Base-by-base conservation (phyloP, 2,113 vertebrate species). In the Elephas maximus region DNA sequence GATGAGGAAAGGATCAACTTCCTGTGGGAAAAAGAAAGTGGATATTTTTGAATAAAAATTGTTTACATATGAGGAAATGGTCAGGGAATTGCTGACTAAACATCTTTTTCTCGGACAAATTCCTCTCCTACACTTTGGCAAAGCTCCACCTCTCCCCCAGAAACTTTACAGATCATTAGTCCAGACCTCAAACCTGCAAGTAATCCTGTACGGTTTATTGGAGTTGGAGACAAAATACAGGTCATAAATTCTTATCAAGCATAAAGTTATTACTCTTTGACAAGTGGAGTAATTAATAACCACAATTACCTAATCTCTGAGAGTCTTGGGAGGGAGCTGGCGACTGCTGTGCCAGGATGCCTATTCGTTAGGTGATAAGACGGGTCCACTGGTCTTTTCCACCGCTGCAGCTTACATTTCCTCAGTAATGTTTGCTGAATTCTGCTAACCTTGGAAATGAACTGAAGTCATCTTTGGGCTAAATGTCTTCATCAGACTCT, bases 161-260 rank as follows among this genome's bases (percentile, higher is more conserved):
- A 57, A 73, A 88, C n/a, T 37, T 63, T 44, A 51, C 63, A 93
- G 88, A 94, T 84, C 82, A 67, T 92, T 92, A 82, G 53, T 60
- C 37, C 33, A 87, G 62, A 74, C 9, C 28, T 17, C 9, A 92
- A 67, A 79, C 7, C 77, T 78, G 17, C 24, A 6, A 69, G 21
- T 80, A 51, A 80, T 93, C 71, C 30, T 86, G 21, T 69, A 37
- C 81, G 71, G 80, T 87, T 84, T 93, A 87, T 84, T 84, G 20
- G 63, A 69, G 17, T 51, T 60, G 15, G 84, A 83, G 69, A 90
- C 9, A 85, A 87, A 94, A 82, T 53, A 18, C 28, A 60, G 10
- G 33, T 73, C 65, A 78, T 96, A 95, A 80, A 73, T 81, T 96
- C 14, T 69, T 87, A n/a, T 67, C 23, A 65, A 48, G 23, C 33